Base-by-base conservation (phyloP, 2,888 invertebrate species). In the Caenorhabditis japonica region DNA sequence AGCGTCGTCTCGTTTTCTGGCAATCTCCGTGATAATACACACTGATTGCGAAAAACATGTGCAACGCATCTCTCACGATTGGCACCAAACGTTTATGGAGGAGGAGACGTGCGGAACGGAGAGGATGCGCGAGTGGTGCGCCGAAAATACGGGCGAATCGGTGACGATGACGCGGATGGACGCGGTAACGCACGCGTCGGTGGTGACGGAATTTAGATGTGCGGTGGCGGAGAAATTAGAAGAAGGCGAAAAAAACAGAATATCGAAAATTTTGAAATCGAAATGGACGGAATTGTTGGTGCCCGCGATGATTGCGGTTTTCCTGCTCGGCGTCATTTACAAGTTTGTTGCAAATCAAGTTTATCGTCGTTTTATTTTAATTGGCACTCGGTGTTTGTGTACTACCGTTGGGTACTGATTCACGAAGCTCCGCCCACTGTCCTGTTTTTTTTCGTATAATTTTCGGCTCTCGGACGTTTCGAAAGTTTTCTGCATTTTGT, bases 31-130 rank as follows among this genome's bases (percentile, higher is more conserved):
- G 19, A 21, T 15, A 5, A 10, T 53, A 39, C n/a, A n/a, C n/a
- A 30, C 38, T 12, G 47, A 15, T 8, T 53, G 53, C 33, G 3
- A 30, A 1, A 10, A 27, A 13, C 30, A n/a, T 12, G 8, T 12
- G 10, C 38, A 33, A 4, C 8, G 7, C 3, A 17, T 55, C 13
- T 19, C 27, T 2, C 13, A n/a, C n/a, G n/a, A 30, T 10, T 1
- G 4, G 5, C 3, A 23, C 0, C 15, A 62, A 33, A 23, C 38
- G 17, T 39, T 3, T 12, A 55, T 25, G 55, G 23, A 46, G 2
- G 62, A 62, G 30, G 39, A 46, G 47, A 38, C 39, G 2, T 62
- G 62, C n/a, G 62, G 62, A 39, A 62, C 62, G 5, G 10, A 12
- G 13, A n/a, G 8, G 1, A 62, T 62, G 62, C 55, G 43, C 1